Evolutionary conservation across 2,888 invertebrate genomes (phyloP).

Genomic region (Zhengitettix transpicula): DNA sequence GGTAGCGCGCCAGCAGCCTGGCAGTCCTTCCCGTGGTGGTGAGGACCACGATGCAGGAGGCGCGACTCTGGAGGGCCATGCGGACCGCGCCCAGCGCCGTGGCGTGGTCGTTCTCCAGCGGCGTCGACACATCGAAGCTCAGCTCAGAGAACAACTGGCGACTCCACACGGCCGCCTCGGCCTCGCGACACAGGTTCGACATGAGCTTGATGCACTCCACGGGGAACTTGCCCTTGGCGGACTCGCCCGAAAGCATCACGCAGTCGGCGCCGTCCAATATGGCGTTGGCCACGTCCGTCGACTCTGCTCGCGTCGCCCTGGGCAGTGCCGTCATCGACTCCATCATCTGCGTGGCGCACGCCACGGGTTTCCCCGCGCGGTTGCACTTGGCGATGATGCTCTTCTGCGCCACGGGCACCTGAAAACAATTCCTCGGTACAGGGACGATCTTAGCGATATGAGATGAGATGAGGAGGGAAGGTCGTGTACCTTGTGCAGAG

Average conservation of each 20-base stretch:
- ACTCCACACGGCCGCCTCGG: slow-evolving; percentile 40
- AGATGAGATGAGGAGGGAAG: too few species aligned
- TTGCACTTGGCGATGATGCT: slow-evolving; percentile 97
- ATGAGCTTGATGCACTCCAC: slow-evolving; percentile 29
- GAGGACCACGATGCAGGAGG: slow-evolving; percentile 76
- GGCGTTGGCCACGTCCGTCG: slow-evolving; percentile 45
- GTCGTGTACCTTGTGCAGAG: slow-evolving; percentile 62
- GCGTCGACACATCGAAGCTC: slow-evolving; percentile 33
- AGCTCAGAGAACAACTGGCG: slow-evolving; percentile 50
- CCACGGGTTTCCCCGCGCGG: slow-evolving; percentile 47
- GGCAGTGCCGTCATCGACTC: slow-evolving; percentile 47
- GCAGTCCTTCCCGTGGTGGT: slow-evolving; percentile 76
- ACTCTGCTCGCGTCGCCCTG: slow-evolving; percentile 41
- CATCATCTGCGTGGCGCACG: slow-evolving; percentile 47
- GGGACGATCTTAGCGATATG: too few species aligned
- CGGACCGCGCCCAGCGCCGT: slow-evolving; percentile 91
- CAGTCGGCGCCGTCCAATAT: slow-evolving; percentile 46
- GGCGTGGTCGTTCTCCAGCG: slow-evolving; percentile 76
- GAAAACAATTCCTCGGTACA: too few species aligned
- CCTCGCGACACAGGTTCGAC: slow-evolving; percentile 36
- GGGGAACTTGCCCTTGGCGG: slow-evolving; percentile 44
- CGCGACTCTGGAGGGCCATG: slow-evolving; percentile 75
- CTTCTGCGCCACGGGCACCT: slow-evolving; percentile 90
- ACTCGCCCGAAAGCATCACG: slow-evolving; percentile 46
- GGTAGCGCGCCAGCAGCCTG: slow-evolving; percentile 79